These are phyloP conservation scores for Rhogogaster chlorosoma DNA, from an alignment of 2,888 invertebrate genomes.

Conservation along the genomic window DNA sequence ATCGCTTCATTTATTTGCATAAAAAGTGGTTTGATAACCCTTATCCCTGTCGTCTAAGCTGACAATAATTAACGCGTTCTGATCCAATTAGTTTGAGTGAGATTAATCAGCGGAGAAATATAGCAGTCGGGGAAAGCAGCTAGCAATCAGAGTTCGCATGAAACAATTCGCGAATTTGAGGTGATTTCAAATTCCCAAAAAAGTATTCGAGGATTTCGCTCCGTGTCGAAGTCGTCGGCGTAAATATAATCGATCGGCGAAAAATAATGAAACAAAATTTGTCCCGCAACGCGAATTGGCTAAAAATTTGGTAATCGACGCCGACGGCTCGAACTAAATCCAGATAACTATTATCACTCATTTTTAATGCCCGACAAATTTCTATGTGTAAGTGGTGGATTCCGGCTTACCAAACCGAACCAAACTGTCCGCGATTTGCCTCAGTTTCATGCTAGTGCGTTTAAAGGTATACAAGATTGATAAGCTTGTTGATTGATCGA, in stretches of 20 bases:
- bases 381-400: not conserved
- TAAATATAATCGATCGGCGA: not conserved
- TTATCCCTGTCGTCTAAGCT: not conserved
- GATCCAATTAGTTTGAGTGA: not conserved
- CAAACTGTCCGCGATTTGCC: not conserved
- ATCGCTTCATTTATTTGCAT: not conserved
- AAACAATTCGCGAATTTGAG: not conserved
- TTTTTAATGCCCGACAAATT: not conserved
- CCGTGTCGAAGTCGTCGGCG: no score
- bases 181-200: not conserved
- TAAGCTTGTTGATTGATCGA: slow-evolving; percentile 37
- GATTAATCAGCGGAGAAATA: not conserved
- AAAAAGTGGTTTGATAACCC: not conserved
- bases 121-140: not conserved
- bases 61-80: slow-evolving; percentile 19
- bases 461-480: slow-evolving; percentile 26
- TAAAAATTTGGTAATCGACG: not conserved
- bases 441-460: not conserved
- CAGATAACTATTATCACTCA: not conserved
- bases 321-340: not conserved
- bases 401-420: not conserved
- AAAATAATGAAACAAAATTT: not conserved
- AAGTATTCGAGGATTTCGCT: not conserved
- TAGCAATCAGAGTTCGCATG: not conserved
- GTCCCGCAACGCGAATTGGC: not conserved